A percentile compares a stretch with the other conserved stretches of the same genome.
Evolutionary conservation across 2,888 invertebrate species (phyloP).

Genomic region (Papilio protenor): DNA sequence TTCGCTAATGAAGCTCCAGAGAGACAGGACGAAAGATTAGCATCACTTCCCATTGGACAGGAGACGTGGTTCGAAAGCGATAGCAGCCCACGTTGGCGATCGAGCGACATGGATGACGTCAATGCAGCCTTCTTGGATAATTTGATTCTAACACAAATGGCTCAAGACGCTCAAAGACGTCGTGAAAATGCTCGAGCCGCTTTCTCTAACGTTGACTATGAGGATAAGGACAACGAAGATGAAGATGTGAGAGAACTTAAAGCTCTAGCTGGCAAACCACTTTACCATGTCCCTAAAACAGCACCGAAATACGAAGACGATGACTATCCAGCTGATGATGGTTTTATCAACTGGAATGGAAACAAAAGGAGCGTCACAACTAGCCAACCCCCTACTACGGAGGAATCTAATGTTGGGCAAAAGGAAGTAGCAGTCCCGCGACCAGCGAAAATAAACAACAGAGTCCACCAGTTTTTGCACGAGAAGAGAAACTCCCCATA

Average conservation of each 20-base stretch:
- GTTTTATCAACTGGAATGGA: conserved; percentile 81
- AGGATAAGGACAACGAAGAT: conserved; percentile 81
- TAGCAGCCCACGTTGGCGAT: conserved; percentile 71
- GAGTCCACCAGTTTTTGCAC: conserved; percentile 56
- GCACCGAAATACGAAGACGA: conserved; percentile 74
- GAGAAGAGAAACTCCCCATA: conserved; percentile 70
- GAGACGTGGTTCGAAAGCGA: conserved; percentile 87
- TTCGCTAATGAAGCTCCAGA: conserved; percentile 85
- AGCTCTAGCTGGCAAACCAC: conserved; percentile 83
- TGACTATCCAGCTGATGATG: conserved; percentile 79
- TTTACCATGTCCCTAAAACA: conserved; percentile 80
- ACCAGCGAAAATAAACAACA: conserved; percentile 74
- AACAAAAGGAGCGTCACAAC: conserved; percentile 79
- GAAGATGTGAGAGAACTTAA: conserved; percentile 87
- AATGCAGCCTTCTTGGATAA: conserved; percentile 88
- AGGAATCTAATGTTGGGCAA: conserved; percentile 75
- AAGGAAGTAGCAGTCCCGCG: conserved; percentile 87
- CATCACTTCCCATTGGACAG: conserved; percentile 86
- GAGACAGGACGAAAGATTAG: conserved; percentile 85
- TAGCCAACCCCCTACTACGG: conserved; percentile 62
- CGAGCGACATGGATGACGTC: conserved; percentile 78
- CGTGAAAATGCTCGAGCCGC: conserved; percentile 78
- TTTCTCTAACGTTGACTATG: conserved; percentile 73
- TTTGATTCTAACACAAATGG: conserved; percentile 87
- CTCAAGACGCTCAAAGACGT: conserved; percentile 82